These are phyloP conservation scores for Drosophila repletoides DNA, from an alignment of 1,140 invertebrate genomes.

Conservation along the genomic window DNA sequence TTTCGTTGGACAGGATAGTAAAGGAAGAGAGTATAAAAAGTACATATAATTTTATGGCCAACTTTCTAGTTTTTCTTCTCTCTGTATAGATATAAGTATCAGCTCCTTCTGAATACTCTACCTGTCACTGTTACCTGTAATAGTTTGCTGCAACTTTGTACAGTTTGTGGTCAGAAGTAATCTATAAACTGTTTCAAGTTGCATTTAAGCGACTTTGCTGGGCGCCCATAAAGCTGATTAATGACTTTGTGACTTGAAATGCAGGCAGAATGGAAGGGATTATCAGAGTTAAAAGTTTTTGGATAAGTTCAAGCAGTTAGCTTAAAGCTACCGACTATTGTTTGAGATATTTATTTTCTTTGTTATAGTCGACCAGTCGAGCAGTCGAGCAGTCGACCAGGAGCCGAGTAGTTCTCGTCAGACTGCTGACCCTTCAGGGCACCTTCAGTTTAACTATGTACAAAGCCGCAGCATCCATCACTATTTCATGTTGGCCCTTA, in stretches of 20 bases:
- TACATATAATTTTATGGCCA: neutral
- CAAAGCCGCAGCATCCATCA: constrained; percentile 64
- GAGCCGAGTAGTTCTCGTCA: too few species aligned
- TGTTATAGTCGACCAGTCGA: too few species aligned
- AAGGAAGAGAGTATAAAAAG: neutral
- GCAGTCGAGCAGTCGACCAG: too few species aligned
- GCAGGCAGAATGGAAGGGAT: constrained; percentile 16
- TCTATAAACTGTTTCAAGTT: constrained; percentile 19
- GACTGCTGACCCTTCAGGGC: constrained; percentile 34
- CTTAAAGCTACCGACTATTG: constrained; percentile 24
- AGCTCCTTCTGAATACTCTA: neutral
- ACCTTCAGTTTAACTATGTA: constrained; percentile 42
- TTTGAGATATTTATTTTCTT: too few species aligned
- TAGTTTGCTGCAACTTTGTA: constrained; percentile 3
- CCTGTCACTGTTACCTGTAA: neutral
- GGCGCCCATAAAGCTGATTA: constrained; percentile 22
- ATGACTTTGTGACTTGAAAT: constrained; percentile 23
- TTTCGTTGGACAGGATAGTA: too few species aligned
- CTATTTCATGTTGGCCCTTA: constrained; percentile 66
- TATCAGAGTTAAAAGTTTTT: constrained; percentile 11
- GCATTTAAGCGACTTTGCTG: constrained; percentile 6
- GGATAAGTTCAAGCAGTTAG: neutral
- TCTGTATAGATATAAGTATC: too few species aligned
- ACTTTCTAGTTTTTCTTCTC: too few species aligned
- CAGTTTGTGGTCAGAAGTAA: neutral